Percentiles rank a stretch among this genome's conserved stretches.
These are phyloP conservation scores for Drosophila insularis DNA, from an alignment of 1,140 invertebrate genomes.

Conservation along the genomic window DNA sequence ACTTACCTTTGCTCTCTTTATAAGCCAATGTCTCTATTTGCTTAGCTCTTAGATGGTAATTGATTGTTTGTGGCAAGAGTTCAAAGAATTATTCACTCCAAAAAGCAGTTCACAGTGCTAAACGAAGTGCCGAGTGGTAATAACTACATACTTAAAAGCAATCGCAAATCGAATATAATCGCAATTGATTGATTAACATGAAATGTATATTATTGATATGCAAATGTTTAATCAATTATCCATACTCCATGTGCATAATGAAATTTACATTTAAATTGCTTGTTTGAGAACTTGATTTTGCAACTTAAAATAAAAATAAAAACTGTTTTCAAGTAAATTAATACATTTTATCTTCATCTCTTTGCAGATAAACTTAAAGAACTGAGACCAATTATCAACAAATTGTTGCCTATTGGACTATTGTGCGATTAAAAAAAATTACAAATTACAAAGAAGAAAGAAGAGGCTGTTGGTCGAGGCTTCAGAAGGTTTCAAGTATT, in stretches of 20 bases:
- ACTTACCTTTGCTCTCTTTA: slow-evolving; percentile 13
- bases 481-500: background rate
- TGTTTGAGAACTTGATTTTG: no score
- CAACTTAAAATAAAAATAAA: no score
- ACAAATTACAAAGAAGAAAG: no score
- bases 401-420: no score
- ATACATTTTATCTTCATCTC: background rate
- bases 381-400: no score
- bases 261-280: no score
- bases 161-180: background rate
- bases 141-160: background rate
- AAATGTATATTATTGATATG: background rate
- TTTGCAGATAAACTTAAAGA: no score
- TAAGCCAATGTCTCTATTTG: slow-evolving; percentile 19
- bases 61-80: slow-evolving; percentile 49
- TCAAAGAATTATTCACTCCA: slow-evolving; percentile 22
- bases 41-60: slow-evolving; percentile 44
- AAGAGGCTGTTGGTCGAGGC: no score
- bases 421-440: no score
- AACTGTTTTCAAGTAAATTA: no score
- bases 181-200: slow-evolving; percentile 3
- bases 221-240: no score
- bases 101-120: background rate
- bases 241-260: no score
- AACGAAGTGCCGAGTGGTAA: background rate